Base-by-base conservation (phyloP, 2,888 invertebrate species). In the Drosophila meridionalis region DNA sequence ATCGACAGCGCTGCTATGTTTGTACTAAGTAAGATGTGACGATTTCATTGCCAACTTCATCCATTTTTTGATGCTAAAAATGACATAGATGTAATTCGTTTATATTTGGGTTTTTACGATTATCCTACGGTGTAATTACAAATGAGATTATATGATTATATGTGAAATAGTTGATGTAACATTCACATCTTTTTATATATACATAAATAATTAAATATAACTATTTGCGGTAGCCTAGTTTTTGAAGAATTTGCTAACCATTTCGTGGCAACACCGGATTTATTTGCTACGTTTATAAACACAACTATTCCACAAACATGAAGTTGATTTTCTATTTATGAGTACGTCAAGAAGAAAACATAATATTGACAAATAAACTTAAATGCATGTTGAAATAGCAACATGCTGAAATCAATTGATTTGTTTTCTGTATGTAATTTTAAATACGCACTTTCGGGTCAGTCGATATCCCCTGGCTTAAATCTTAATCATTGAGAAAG, bases 1-100 rank as follows among this genome's bases (percentile, higher is more conserved):
- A 12, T 42, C 9, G 20, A 36, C 14, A 43, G 26, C 26, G 32
- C 20, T n/a, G 11, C 32, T 26, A 42, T 0, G 65, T 56, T 63
- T 53, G 53, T 62, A 45, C 45, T 52, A 38, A 47, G 26, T 63
- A 20, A 20, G 20, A 20, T 20, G 20, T 42, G 42, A 57, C 20
- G 43, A 43, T 34, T 57, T 56, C 30, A 56, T n/a, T 42, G 28
- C 38, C 26, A 14, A 28, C 14, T 9, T 8, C 38, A 4, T 14
- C 28, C 14, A 2, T 11, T 45, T 45, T 11, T 26, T 45, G 45
- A 26, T 26, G 12, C 5, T 12, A 26, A 30, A 9, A n/a, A 14
- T n/a, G 20, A 20, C 20, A 20, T 50, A 2, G 1, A 32, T 32
- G 14, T 30, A 20, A 43, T 20, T 43, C 20, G 9, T 42, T n/a